These are phyloP conservation scores for Stenotaenia linearis DNA, from an alignment of 2,888 invertebrate genomes.

Conservation along the genomic window DNA sequence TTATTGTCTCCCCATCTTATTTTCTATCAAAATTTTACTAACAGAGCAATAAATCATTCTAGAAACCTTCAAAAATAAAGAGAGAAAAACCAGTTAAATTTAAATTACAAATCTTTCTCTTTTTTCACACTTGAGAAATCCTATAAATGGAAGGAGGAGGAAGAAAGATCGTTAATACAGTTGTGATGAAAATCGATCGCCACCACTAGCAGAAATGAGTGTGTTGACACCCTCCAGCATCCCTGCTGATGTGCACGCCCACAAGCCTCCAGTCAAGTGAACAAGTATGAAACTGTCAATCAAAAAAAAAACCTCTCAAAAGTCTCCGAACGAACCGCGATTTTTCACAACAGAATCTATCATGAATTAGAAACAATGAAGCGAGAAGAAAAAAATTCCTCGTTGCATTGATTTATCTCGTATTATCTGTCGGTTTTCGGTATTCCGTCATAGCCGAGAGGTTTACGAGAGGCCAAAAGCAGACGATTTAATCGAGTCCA, in stretches of 20 bases:
- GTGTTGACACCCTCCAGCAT: neutral
- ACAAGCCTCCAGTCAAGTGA: neutral
- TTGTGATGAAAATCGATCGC: slow-evolving; percentile 19
- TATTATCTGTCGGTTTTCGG: neutral
- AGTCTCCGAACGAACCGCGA: too few species aligned
- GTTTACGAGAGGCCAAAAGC: neutral
- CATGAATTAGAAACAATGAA: too few species aligned
- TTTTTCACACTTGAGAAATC: slow-evolving; percentile 13
- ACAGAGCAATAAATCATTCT: slow-evolving; percentile 6
- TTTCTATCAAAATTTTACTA: neutral
- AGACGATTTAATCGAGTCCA: neutral
- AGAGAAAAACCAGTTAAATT: neutral
- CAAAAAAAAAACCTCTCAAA: neutral
- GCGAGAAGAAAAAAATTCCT: neutral
- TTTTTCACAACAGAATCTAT: too few species aligned
- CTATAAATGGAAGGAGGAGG: neutral
- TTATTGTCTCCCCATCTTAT: neutral
- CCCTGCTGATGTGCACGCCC: neutral
- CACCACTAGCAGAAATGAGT: neutral
- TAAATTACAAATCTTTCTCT: slow-evolving; percentile 19
- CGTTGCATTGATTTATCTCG: neutral
- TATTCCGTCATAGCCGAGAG: neutral
- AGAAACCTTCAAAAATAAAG: neutral
- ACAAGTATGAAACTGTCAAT: neutral
- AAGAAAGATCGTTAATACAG: neutral